Percentiles rank a stretch among this genome's conserved stretches.
Evolutionary conservation across 35 echinoderm and acorn worm species (phyloP).

Genomic region (Chiridota heheva): DNA sequence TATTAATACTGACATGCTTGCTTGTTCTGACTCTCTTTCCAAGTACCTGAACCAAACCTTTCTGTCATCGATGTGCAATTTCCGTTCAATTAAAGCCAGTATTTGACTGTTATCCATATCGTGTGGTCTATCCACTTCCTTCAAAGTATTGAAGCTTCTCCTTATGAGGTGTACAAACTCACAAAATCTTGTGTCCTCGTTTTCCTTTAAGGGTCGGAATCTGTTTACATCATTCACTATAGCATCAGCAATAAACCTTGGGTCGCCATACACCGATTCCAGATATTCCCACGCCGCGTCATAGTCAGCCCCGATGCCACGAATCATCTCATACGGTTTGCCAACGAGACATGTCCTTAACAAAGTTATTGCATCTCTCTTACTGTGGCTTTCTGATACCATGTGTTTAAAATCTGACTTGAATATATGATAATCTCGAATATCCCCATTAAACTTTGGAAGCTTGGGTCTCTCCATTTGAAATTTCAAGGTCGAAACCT

Average conservation of each 20-base stretch:
- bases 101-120: conserved; percentile 56
- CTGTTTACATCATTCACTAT: conserved; percentile 59
- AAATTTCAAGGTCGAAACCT: no score
- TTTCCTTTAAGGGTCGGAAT: conserved; percentile 36
- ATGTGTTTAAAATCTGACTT: conserved; percentile 46
- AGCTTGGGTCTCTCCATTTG: conserved; percentile 59
- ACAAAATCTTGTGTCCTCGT: conserved; percentile 45
- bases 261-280: conserved; percentile 63
- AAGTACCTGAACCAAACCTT: conserved; percentile 44
- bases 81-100: conserved; percentile 47
- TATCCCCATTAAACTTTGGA: conserved; percentile 66
- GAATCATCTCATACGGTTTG: conserved; percentile 52
- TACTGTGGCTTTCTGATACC: neutral
- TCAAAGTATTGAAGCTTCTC: conserved; percentile 70
- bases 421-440: conserved; percentile 61
- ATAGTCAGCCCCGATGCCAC: conserved; percentile 61
- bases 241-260: conserved; percentile 53
- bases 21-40: conserved; percentile 34
- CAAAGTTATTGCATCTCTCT: conserved; percentile 24
- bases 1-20: conserved; percentile 18
- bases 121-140: conserved; percentile 30
- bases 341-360: conserved; percentile 36
- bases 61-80: conserved; percentile 28
- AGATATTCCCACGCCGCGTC: conserved; percentile 64
- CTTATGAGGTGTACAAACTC: conserved; percentile 55